A percentile compares a stretch with the other conserved stretches of the same genome.
These are phyloP conservation scores for Drosophila varians DNA, from an alignment of 1,140 invertebrate genomes.

Conservation along the genomic window DNA sequence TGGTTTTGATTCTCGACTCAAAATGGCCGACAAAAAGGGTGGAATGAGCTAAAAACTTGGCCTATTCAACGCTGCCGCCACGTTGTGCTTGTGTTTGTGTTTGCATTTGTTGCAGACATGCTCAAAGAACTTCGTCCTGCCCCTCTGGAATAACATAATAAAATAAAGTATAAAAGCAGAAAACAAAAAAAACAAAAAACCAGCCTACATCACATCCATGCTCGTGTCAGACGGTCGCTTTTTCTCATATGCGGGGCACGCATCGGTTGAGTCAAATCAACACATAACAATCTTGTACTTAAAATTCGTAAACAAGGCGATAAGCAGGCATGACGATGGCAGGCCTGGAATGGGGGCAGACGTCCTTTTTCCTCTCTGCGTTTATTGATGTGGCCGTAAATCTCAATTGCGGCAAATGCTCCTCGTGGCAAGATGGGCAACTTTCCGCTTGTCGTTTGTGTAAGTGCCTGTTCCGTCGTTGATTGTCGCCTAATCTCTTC, in stretches of 20 bases:
- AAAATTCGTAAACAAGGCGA: constrained; percentile 81
- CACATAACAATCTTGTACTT: constrained; percentile 82
- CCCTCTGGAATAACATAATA: constrained; percentile 50
- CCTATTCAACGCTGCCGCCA: constrained; percentile 7
- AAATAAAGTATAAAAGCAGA: constrained; percentile 26
- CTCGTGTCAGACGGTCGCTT: constrained; percentile 29
- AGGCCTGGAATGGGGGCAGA: no score
- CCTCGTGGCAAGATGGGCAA: constrained; percentile 4
- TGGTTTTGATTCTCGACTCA: constrained; percentile 19
- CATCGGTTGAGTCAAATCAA: constrained; percentile 80
- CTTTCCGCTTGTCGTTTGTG: constrained; percentile 20
- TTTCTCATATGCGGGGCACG: constrained; percentile 76
- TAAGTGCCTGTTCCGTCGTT: constrained; percentile 25
- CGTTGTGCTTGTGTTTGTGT: no score
- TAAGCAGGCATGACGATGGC: constrained; percentile 42
- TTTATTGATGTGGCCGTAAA: constrained; percentile 77
- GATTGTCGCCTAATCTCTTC: constrained; percentile 70
- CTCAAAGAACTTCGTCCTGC: constrained; percentile 23
- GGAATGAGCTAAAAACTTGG: constrained; percentile 53
- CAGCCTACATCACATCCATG: not conserved
- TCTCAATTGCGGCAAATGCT: constrained; percentile 66
- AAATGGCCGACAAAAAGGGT: not conserved
- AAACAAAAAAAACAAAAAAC: constrained; percentile 19
- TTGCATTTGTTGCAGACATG: constrained; percentile 57
- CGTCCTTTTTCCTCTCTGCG: constrained; percentile 42